Conservation (phyloP, 2,797 vertebrate species). For the Sylvia borin region DNA sequence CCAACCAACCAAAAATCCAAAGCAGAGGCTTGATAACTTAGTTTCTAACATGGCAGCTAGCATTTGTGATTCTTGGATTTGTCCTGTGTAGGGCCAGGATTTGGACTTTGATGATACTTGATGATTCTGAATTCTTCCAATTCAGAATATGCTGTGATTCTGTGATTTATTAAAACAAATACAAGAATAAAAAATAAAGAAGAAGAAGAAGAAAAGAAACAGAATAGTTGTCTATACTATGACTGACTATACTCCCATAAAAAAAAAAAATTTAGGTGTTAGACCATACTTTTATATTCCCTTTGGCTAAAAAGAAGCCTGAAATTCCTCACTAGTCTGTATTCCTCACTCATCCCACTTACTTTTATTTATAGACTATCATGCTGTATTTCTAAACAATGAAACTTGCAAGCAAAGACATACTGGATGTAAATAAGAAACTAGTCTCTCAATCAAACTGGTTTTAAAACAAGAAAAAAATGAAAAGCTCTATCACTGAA, state of each 20-base stretch:
- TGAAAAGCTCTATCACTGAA: background rate
- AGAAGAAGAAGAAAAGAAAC: background rate
- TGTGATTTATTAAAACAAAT: background rate
- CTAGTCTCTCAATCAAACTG: background rate
- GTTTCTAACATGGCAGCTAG: background rate
- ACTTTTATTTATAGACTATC: background rate
- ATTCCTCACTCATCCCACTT: background rate
- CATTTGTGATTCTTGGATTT: background rate
- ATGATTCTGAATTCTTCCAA: too few species aligned
- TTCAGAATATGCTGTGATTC: background rate
- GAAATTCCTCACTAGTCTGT: background rate
- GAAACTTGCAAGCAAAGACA: background rate
- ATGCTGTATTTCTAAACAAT: background rate
- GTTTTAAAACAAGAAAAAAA: background rate
- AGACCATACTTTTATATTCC: background rate
- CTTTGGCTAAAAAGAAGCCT: background rate
- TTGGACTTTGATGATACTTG: background rate
- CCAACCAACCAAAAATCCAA: background rate
- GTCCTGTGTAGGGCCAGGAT: background rate
- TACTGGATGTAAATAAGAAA: background rate
- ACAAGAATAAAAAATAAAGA: background rate
- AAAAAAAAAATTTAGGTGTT: background rate
- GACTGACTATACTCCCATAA: background rate
- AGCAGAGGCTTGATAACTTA: background rate
- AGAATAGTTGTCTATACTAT: background rate